Conservation (phyloP, 2,113 vertebrate genomes). For the Piprites chloris region DNA sequence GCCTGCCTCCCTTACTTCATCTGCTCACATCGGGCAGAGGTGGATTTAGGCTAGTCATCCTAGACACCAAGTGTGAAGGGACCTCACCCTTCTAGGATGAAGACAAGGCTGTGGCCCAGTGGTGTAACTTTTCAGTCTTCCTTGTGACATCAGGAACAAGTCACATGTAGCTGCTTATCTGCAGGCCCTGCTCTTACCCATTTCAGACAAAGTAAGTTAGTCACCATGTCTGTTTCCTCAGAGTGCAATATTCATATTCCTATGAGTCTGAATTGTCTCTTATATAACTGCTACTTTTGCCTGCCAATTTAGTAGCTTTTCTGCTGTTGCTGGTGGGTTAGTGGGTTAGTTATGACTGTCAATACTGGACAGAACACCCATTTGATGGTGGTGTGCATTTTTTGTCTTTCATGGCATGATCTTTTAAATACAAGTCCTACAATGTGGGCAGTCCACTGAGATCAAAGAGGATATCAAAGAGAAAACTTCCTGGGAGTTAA, state of each 20-base stretch:
- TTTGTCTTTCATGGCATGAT: background rate
- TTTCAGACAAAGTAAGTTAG: background rate
- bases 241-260: background rate
- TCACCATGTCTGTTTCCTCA: background rate
- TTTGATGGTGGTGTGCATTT: background rate
- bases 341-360: background rate
- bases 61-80: rapidly evolving
- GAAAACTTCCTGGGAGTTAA: background rate
- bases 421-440: background rate
- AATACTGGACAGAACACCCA: background rate
- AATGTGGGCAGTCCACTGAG: rapidly evolving
- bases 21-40: background rate
- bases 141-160: background rate
- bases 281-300: background rate
- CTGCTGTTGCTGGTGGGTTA: background rate
- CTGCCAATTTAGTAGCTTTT: background rate
- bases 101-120: too few species aligned
- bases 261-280: background rate
- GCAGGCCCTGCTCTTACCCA: background rate
- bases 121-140: background rate
- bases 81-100: background rate
- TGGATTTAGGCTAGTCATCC: background rate
- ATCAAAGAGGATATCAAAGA: background rate
- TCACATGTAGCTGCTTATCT: background rate
- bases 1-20: background rate